Conservation (phyloP, 2,113 vertebrate species). For the Phasianus colchicus region DNA sequence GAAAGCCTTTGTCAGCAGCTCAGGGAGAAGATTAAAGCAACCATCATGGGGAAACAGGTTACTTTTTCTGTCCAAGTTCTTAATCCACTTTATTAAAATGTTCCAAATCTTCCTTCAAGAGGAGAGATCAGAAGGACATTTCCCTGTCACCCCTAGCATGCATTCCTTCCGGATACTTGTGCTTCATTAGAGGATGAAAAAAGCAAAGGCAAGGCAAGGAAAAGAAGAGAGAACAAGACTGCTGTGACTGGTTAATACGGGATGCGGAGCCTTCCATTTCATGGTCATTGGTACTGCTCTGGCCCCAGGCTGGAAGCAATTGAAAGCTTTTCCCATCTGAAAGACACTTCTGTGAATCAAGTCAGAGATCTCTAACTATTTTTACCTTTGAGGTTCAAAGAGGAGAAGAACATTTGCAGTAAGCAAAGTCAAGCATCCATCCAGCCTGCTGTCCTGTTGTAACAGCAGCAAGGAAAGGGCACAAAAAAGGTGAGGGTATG, state of each 20-base stretch:
- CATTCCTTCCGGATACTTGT: constrained; percentile 59
- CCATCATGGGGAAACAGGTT: constrained; percentile 68
- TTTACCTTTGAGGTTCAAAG: constrained; percentile 41
- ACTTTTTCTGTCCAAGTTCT: constrained; percentile 74
- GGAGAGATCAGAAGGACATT: constrained; percentile 72
- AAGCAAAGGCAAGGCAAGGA: neutral
- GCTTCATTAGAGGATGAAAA: constrained; percentile 60
- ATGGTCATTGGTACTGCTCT: constrained; percentile 25
- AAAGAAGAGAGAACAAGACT: constrained; percentile 40
- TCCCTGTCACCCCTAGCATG: constrained; percentile 58
- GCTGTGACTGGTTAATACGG: neutral
- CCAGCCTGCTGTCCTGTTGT: neutral
- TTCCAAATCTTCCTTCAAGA: constrained; percentile 73
- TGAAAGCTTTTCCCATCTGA: constrained; percentile 42
- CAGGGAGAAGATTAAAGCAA: constrained; percentile 75
- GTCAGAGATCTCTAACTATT: constrained; percentile 10
- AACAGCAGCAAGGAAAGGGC: neutral
- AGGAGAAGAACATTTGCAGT: neutral
- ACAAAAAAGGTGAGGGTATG: neutral
- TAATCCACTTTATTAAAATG: constrained; percentile 80
- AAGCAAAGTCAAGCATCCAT: constrained; percentile 16
- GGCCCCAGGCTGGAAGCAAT: constrained; percentile 20
- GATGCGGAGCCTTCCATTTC: constrained; percentile 26
- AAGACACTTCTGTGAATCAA: neutral
- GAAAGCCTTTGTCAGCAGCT: constrained; percentile 67